Evolutionary conservation across 2,888 invertebrate species (phyloP).

Genomic region (Leucophenga montana): DNA sequence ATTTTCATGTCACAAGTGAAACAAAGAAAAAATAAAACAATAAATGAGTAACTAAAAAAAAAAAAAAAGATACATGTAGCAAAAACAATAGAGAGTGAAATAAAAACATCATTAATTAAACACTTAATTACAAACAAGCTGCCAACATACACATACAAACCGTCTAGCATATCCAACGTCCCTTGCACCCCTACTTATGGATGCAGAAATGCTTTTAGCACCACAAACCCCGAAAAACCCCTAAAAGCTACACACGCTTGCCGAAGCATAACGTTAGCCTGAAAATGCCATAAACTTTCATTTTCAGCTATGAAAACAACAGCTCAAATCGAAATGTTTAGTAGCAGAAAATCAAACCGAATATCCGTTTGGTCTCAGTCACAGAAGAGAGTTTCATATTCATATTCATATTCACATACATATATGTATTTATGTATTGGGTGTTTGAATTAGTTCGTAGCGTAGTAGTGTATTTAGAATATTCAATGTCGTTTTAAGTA

Average conservation of each 20-base stretch:
- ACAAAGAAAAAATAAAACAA: too few species aligned
- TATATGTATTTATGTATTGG: too few species aligned
- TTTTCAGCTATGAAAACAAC: too few species aligned
- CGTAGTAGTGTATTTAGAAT: too few species aligned
- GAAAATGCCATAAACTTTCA: constrained; percentile 26
- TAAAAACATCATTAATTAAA: constrained; percentile 19
- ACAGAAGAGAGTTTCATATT: too few species aligned
- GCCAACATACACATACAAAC: not conserved
- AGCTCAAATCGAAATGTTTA: not conserved
- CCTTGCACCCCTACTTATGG: not conserved
- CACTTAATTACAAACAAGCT: constrained; percentile 16
- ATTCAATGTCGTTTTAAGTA: too few species aligned
- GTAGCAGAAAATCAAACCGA: constrained; percentile 2
- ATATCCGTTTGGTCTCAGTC: not conserved
- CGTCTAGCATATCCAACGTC: too few species aligned
- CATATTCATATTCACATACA: too few species aligned
- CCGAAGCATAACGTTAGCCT: constrained; percentile 18
- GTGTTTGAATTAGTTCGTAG: too few species aligned
- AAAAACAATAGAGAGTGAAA: not conserved
- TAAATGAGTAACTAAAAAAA: not conserved
- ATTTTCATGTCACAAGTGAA: not conserved
- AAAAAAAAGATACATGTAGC: not conserved
- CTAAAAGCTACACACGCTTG: not conserved
- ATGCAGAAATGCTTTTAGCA: not conserved
- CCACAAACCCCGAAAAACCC: not conserved